Conservation (phyloP, 2,888 invertebrate species). For the Brachypalpus laphriformis region DNA sequence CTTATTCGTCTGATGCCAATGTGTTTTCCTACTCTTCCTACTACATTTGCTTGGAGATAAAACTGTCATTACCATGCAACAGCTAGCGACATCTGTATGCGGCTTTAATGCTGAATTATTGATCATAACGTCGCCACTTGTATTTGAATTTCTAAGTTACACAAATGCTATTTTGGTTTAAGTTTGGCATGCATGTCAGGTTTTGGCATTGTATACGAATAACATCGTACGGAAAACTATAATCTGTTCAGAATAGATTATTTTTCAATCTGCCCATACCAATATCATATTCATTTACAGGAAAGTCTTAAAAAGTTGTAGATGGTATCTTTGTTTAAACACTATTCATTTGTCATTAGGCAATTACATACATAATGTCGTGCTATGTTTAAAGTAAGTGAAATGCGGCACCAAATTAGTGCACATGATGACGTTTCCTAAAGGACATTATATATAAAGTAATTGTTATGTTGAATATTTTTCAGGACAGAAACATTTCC, state of each 20-base stretch:
- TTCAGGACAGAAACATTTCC: not conserved
- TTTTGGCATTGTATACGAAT: not conserved
- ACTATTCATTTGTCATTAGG: too few relatives aligned
- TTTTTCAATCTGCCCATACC: not conserved
- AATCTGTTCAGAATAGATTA: not conserved
- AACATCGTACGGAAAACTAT: not conserved
- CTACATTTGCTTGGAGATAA: constrained; percentile 13
- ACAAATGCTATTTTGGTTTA: constrained; percentile 19
- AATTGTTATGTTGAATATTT: not conserved
- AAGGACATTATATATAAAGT: not conserved
- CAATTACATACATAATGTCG: too few relatives aligned
- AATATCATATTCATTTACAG: not conserved
- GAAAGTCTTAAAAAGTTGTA: not conserved
- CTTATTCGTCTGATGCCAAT: constrained; percentile 2
- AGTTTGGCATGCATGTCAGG: constrained; percentile 1
- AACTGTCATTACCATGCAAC: constrained; percentile 42
- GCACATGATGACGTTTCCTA: not conserved
- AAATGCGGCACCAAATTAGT: not conserved
- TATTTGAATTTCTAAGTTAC: constrained; percentile 13
- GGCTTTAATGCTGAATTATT: constrained; percentile 39
- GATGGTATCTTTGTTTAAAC: too few relatives aligned
- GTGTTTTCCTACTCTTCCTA: constrained; percentile 15
- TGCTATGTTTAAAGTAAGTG: too few relatives aligned
- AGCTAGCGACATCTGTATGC: constrained; percentile 31
- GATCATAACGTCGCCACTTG: constrained; percentile 33